A percentile compares a stretch with the other conserved stretches of the same genome.
These are phyloP conservation scores for Circaetus gallicus DNA, from an alignment of 2,113 vertebrate genomes.

Conservation along the genomic window DNA sequence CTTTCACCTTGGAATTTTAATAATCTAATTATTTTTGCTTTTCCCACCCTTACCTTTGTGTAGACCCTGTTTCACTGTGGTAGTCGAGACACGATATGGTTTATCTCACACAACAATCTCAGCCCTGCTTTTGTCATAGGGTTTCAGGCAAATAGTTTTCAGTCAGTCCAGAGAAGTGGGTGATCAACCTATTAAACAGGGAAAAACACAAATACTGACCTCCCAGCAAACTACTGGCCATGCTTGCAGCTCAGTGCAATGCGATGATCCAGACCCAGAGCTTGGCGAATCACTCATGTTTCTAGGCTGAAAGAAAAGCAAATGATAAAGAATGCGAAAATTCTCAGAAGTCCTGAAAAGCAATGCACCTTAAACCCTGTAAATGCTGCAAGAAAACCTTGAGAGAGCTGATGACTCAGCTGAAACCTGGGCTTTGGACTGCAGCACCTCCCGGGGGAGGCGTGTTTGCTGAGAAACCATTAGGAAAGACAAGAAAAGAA, in stretches of 20 bases:
- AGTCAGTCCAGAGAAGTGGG: background rate
- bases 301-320: background rate
- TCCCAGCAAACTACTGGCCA: background rate
- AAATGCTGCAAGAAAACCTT: background rate
- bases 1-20: background rate
- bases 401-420: background rate
- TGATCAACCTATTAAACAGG: background rate
- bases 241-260: background rate
- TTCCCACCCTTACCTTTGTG: background rate
- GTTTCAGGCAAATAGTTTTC: background rate
- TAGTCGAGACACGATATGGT: accelerated
- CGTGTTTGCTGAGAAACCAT: background rate
- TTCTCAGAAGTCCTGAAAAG: background rate
- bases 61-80: background rate
- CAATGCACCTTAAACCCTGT: background rate
- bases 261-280: background rate
- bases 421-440: background rate
- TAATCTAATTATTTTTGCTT: background rate
- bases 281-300: accelerated
- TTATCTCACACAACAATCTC: background rate
- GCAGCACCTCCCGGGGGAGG: background rate
- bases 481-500: background rate
- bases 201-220: background rate
- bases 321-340: accelerated
- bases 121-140: background rate